Base-by-base conservation (phyloP, 2,888 invertebrate genomes). In the Molorchus minor region DNA sequence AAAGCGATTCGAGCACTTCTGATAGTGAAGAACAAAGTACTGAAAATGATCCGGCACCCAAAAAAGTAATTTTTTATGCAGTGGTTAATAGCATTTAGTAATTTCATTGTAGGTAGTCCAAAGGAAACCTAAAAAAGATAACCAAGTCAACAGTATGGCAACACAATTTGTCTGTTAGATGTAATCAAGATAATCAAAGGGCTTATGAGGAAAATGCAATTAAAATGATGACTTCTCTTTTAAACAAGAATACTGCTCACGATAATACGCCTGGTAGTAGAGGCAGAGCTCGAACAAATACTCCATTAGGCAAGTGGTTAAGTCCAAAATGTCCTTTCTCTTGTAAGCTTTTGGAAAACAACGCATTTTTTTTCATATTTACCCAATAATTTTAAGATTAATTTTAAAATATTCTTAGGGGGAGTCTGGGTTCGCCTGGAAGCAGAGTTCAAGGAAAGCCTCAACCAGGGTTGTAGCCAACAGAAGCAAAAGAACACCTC, bases 131-230 rank as follows among this genome's bases (percentile, higher is more conserved):
- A 72, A 67, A 41, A 76, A n/a, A 72, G 46, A 72, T 71, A 33
- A 56, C 49, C 40, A 81, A 82, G 7, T 87, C 86, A 3, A 85
- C 88, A 17, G 86, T 87, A 71, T 94, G 94, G 94, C 88, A 88
- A 61, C 82, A 87, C 15, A 88, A 90, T 68, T 81, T 91, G 55
- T 90, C 92, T 0, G 90, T 92, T 2, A 86, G 94, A 67, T 92
- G 90, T 74, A 94, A 94, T 82, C 94, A 94, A 78, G 94, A 94
- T 78, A 89, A 92, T 72, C 94, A 94, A 79, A 82, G 94, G 3
- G 89, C 93, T 59, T 89, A 87, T 75, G 94, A 94, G 79, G 94
- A 94, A 81, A 86, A 86, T 64, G 86, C 89, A 0, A 86, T 90
- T 67, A 82, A 87, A 47, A 87, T 88, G 78, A 89, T 91, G 85